Evolutionary conservation across 2,888 invertebrate genomes (phyloP).

Genomic region (Aquatica leii): DNA sequence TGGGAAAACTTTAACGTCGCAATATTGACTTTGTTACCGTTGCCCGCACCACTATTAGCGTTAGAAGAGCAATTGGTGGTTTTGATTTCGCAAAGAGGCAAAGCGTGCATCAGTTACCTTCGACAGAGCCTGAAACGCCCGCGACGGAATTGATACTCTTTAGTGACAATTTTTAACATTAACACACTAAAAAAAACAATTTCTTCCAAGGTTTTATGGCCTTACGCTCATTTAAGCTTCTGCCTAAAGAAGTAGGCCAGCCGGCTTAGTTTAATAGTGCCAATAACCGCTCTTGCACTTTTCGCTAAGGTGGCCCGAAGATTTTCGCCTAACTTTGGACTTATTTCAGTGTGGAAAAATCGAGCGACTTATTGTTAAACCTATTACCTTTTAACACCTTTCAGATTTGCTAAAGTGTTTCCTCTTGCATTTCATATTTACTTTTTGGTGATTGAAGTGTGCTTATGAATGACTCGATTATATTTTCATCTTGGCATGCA

Average conservation of each 20-base stretch:
- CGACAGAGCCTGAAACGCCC: conserved; percentile 70
- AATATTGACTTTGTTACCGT: conserved; percentile 62
- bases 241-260: conserved; percentile 42
- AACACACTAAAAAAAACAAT: conserved; percentile 26
- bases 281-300: conserved; percentile 30
- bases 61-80: conserved; percentile 70
- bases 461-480: conserved; percentile 41
- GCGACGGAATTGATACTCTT: conserved; percentile 46
- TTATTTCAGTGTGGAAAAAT: conserved; percentile 33
- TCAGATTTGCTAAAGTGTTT: conserved; percentile 49
- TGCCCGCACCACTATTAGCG: conserved; percentile 60
- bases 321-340: conserved; percentile 30
- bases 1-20: conserved; percentile 72
- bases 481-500: conserved; percentile 48
- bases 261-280: conserved; percentile 46
- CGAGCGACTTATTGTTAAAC: conserved; percentile 44
- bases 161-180: conserved; percentile 31
- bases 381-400: conserved; percentile 33
- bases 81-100: conserved; percentile 65
- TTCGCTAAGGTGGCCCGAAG: conserved; percentile 54
- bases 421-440: conserved; percentile 45
- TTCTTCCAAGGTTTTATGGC: conserved; percentile 53
- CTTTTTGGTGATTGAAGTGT: conserved; percentile 47
- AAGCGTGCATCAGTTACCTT: conserved; percentile 75
- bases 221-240: conserved; percentile 45